These are phyloP conservation scores for Eucriotettix oculatus DNA, from an alignment of 2,888 invertebrate genomes.

Conservation along the genomic window DNA sequence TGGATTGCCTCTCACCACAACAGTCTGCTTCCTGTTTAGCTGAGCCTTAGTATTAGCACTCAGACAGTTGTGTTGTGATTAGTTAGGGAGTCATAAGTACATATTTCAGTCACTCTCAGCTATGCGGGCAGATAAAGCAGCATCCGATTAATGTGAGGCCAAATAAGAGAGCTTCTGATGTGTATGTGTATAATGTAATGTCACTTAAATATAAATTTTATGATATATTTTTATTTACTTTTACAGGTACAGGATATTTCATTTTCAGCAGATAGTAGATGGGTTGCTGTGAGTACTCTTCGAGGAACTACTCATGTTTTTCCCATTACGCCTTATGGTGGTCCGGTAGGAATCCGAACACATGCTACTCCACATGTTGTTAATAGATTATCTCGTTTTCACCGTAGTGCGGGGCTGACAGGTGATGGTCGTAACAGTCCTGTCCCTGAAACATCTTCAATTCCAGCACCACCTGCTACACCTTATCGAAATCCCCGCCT, in stretches of 20 bases:
- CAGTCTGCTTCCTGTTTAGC: too few species aligned
- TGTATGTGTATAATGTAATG: too few species aligned
- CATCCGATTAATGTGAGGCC: too few species aligned
- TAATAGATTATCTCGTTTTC: constrained; percentile 86
- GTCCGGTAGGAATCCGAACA: constrained; percentile 76
- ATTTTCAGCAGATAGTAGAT: constrained; percentile 84
- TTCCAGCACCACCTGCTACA: constrained; percentile 26
- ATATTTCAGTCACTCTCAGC: too few species aligned
- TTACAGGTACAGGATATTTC: constrained; percentile 51
- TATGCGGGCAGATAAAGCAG: too few species aligned
- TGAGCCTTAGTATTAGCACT: too few species aligned
- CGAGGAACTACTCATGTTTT: constrained; percentile 97
- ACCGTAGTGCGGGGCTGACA: constrained; percentile 83
- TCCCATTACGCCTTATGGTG: constrained; percentile 92
- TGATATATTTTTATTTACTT: background rate
- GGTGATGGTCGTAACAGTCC: constrained; percentile 57
- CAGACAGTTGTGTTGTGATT: too few species aligned
- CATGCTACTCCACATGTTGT: constrained; percentile 89
- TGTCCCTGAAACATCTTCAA: constrained; percentile 1
- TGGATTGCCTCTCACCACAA: too few species aligned
- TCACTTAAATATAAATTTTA: too few species aligned
- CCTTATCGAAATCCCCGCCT: constrained; percentile 77
- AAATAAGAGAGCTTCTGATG: too few species aligned
- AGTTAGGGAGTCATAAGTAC: too few species aligned
- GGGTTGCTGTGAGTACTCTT: constrained; percentile 90